phyloP scores from a whole-genome alignment of 2,113 vertebrate genomes.

The Rhinopomastus cyanomelas region DNA sequence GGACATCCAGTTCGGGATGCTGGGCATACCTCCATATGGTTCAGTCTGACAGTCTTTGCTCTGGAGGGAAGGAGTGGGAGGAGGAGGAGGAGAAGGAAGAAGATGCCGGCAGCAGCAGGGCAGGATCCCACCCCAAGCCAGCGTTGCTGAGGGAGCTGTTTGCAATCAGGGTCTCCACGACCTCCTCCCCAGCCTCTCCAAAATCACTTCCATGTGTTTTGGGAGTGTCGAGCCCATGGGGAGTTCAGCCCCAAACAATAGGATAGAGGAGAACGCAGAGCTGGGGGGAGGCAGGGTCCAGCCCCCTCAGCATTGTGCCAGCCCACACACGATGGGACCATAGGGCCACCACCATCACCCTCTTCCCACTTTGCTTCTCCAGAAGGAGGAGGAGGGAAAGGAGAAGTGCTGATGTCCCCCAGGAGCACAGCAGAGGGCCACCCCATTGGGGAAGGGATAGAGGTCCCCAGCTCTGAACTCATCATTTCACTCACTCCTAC shows the following conservation, averaged over 20 bases:
- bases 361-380: fast-evolving
- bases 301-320: neutral
- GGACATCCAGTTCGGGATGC: neutral
- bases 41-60: neutral
- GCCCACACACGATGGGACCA: neutral
- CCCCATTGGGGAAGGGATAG: neutral
- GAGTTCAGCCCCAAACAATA: neutral
- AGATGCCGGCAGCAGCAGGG: neutral
- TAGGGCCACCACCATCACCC: neutral
- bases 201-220: conserved; percentile 13
- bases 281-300: neutral
- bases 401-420: fast-evolving
- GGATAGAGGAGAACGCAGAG: neutral
- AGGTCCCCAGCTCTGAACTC: fast-evolving
- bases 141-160: neutral
- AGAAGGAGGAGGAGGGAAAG: neutral
- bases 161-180: conserved; percentile 13
- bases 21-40: fast-evolving
- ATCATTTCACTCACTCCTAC: fast-evolving
- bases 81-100: neutral
- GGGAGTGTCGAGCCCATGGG: neutral
- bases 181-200: neutral
- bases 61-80: fast-evolving
- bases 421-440: fast-evolving
- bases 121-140: neutral